Evolutionary conservation across 2,113 vertebrate genomes (phyloP).

Genomic region (Polyodon spathula): DNA sequence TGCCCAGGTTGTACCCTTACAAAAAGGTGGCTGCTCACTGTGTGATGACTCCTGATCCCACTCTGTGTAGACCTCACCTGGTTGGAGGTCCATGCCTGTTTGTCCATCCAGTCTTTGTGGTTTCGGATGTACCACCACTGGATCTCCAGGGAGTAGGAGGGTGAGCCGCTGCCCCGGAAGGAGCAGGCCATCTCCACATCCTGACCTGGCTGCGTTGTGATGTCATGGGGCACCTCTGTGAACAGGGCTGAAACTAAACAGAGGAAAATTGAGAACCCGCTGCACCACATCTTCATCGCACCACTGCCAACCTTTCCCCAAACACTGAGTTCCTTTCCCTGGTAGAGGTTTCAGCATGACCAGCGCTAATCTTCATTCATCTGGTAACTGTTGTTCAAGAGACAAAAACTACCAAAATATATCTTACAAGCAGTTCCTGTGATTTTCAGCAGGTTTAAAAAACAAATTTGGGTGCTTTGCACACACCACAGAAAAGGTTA

Average conservation of each 20-base stretch:
- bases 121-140: conserved; percentile 94
- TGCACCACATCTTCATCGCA: too few species aligned
- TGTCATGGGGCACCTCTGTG: conserved; percentile 84
- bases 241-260: conserved; percentile 67
- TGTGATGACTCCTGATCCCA: not conserved
- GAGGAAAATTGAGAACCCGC: not conserved
- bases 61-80: conserved; percentile 50
- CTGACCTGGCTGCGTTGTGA: conserved; percentile 69
- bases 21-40: too few species aligned
- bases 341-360: too few species aligned
- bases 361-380: too few species aligned
- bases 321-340: too few species aligned
- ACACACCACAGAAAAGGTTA: too few species aligned
- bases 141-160: conserved; percentile 88
- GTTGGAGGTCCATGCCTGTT: conserved; percentile 60
- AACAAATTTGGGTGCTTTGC: too few species aligned
- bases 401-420: too few species aligned
- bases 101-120: conserved; percentile 66
- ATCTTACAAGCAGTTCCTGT: too few species aligned
- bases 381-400: too few species aligned
- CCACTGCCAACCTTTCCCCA: too few species aligned
- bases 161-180: conserved; percentile 78
- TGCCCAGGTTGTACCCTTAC: not conserved
- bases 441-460: too few species aligned
- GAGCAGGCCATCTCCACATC: conserved; percentile 98